Conservation (phyloP, 2,113 vertebrate genomes). For the Tetraodon nigroviridis region DNA sequence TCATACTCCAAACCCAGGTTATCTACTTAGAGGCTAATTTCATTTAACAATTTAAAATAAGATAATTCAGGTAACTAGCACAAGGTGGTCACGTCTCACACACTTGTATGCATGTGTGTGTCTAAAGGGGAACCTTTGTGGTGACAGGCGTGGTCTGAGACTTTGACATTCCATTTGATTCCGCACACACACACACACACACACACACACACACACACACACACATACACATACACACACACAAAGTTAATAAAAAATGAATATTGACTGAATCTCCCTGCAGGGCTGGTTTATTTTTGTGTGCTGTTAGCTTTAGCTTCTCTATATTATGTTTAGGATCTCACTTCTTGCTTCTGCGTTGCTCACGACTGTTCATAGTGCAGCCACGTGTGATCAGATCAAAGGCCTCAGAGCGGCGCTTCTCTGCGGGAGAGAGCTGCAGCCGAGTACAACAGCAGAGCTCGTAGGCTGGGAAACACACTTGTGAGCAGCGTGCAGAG, state of each 20-base stretch:
- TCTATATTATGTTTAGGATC: background rate
- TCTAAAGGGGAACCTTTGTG: background rate
- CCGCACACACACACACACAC: too few relatives aligned
- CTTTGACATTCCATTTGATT: too few relatives aligned
- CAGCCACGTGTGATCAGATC: conserved; percentile 54
- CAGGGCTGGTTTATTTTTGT: background rate
- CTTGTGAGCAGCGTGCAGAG: conserved; percentile 27
- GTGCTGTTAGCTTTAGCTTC: background rate
- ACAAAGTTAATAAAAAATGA: too few relatives aligned
- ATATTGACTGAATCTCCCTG: background rate
- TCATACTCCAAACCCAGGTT: background rate
- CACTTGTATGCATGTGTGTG: conserved; percentile 1
- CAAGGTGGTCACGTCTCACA: background rate
- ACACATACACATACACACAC: too few relatives aligned
- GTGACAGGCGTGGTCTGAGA: too few relatives aligned
- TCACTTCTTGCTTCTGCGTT: conserved; percentile 1
- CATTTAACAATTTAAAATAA: too few relatives aligned
- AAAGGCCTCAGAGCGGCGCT: conserved; percentile 37
- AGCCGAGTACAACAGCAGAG: conserved; percentile 11
- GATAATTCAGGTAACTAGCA: too few relatives aligned
- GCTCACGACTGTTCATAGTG: conserved; percentile 20
- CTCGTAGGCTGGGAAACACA: conserved; percentile 7
- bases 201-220: too few relatives aligned
- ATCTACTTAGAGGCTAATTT: too few relatives aligned
- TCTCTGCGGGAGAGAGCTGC: conserved; percentile 12